Evolutionary conservation across 1,140 invertebrate species (phyloP), one percentile per base, ranked within the genome.

Genomic region (Neodiprion virginianus): DNA sequence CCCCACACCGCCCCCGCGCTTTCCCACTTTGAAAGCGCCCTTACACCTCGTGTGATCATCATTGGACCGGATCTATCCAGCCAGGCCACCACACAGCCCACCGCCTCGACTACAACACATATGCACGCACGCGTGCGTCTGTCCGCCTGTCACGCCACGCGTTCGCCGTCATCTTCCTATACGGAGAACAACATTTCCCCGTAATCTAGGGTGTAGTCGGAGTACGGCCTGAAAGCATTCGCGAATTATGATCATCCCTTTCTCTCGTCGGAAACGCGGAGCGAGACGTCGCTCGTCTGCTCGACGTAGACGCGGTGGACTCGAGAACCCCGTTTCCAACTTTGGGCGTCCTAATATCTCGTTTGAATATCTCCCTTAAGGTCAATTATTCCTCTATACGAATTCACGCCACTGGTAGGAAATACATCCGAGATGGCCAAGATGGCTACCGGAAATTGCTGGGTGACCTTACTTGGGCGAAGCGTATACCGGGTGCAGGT

Each of bases 361-460:
- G 11, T 40, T 61, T 17, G 53, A 61, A 61, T 61, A 12, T 61
- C 53, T 61, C 53, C 77, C 78, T 75, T 23, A 48, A 77, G 76
- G 75, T 70, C 48, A 70, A 81, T 81, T 71, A 21, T 77, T 77
- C 79, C 75, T 77, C 70, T 5, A 40, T 78, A 78, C 72, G 80
- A 83, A 80, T 80, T 80, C 77, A 28, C 79, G 78, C 74, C 70
- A 77, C 75, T 76, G 75, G 72, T 74, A 79, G 80, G 80, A 84
- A 81, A 84, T 85, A 85, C 78, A 76, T 79, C 81, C 80, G 77
- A 77, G 72, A 53, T 67, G 77, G 77, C 75, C 80, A 86, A 88
- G 82, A 88, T 86, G 85, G 84, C 85, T 84, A 86, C 84, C 85
- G 86, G 85, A 88, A 88, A 87, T 87, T 87, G 84, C 86, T 83